Percentiles rank a stretch among this genome's conserved stretches.
phyloP scores from a whole-genome alignment of 2,113 vertebrate genomes.

The Galbula dea region DNA sequence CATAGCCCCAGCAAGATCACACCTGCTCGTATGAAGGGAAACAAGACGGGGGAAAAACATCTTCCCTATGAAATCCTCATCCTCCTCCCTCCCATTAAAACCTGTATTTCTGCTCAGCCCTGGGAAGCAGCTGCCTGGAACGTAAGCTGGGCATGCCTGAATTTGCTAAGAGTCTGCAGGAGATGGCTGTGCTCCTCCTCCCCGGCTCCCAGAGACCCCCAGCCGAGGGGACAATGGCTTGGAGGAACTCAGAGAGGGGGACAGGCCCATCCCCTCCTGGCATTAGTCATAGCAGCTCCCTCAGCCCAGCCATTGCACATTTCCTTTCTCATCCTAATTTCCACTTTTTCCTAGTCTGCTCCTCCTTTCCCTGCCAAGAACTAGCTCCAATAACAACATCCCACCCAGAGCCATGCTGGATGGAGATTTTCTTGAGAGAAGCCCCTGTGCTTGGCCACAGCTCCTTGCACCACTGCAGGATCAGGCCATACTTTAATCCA shows the following conservation, averaged over 20 bases:
- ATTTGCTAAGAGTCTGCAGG: not conserved
- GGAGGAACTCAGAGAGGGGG: accelerated
- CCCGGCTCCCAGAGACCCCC: not conserved
- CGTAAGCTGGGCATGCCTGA: not conserved
- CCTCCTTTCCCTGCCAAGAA: not conserved
- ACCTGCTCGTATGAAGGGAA: not conserved
- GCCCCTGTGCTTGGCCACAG: too few relatives aligned
- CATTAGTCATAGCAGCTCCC: not conserved
- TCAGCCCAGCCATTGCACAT: not conserved
- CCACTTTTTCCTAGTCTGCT: not conserved
- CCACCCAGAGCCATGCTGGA: accelerated
- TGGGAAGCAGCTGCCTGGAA: not conserved
- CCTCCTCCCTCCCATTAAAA: not conserved
- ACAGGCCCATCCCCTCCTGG: not conserved
- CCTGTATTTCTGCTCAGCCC: constrained; percentile 49
- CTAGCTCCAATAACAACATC: not conserved
- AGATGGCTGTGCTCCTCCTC: not conserved
- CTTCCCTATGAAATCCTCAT: not conserved
- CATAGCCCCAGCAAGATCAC: accelerated
- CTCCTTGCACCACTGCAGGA: not conserved
- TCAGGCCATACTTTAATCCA: not conserved
- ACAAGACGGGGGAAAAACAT: not conserved
- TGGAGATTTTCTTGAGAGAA: not conserved
- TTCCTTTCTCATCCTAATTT: not conserved
- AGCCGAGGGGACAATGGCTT: not conserved